Evolutionary conservation across 2,797 vertebrate species (phyloP).

Genomic region (Semotilus atromaculatus): DNA sequence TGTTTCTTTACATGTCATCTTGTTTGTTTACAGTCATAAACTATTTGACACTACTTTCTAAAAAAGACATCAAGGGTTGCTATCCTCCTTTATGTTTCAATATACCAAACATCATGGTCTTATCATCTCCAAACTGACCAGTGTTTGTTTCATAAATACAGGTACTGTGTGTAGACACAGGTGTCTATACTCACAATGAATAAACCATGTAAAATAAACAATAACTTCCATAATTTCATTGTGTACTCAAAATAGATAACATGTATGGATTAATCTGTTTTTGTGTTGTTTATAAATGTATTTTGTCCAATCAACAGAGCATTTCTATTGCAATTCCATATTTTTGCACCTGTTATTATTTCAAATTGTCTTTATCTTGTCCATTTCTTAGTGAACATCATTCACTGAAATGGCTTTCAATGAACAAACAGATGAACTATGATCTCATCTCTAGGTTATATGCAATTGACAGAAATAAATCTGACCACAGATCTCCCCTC

Average conservation of each 20-base stretch:
- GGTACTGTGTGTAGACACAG: conserved; percentile 23
- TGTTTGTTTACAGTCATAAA: not conserved
- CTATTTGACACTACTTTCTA: not conserved
- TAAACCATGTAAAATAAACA: not conserved
- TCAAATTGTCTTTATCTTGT: not conserved
- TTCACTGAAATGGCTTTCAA: conserved; percentile 10
- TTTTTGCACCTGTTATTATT: conserved; percentile 16
- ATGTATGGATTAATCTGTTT: not conserved
- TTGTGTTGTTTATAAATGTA: not conserved
- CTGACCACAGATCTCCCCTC: not conserved
- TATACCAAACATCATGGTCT: not conserved
- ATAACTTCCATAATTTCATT: not conserved
- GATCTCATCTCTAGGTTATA: conserved; percentile 18
- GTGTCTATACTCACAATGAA: conserved; percentile 6
- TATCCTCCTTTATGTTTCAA: conserved; percentile 16
- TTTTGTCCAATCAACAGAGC: conserved; percentile 15
- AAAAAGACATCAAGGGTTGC: not conserved
- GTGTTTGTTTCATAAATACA: conserved; percentile 8
- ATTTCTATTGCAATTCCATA: conserved; percentile 13
- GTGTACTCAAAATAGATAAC: not conserved
- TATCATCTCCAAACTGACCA: conserved; percentile 25
- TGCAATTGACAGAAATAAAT: conserved; percentile 27
- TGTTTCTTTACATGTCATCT: not conserved
- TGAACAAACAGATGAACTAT: conserved; percentile 16
- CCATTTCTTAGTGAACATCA: conserved; percentile 4